Base-by-base conservation (phyloP, 2,888 invertebrate species). In the Leptopterna dolabrata region DNA sequence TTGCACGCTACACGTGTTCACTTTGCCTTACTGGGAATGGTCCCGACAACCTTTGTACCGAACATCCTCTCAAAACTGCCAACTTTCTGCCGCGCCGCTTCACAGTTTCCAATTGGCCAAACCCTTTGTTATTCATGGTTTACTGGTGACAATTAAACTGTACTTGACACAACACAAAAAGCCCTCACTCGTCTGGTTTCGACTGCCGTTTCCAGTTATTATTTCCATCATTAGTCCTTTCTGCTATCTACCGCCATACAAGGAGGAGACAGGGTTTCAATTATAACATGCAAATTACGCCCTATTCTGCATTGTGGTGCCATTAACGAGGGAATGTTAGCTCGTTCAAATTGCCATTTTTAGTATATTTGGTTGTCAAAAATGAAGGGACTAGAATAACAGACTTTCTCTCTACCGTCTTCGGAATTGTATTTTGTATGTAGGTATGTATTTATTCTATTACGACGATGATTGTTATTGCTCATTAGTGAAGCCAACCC, bases 231-330 rank as follows among this genome's bases (percentile, higher is more conserved):
- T 45, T 73, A 29, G 73, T 47, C 85, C 73, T 76, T 85, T 73
- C 41, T 76, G 24, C 78, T 14, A 36, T n/a, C n/a, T n/a, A 71
- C 84, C 71, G 43, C 71, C 29, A 76, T 63, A 14, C 27, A 30
- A 43, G 51, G 71, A 83, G 83, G 71, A 43, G 73, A 63, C 85
- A 73, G 45, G 24, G 63, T 43, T 85, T 85, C 85, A 85, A 85
- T 85, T 85, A 85, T 47, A 47, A 85, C 85, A 85, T 85, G 85
- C 85, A 85, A 85, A 85, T 85, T 73, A 85, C 73, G 47, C 14
- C 27, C 24, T 30, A 27, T 45, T 78, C 45, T 30, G 36, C 19
- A 19, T 41, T 41, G 6, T 4, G 36, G 19, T 1, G 30, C 16
- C 19, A 7, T 36, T 73, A 30, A 16, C 73, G n/a, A 73, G 73